Evolutionary conservation across 1,140 invertebrate species (phyloP).

Genomic region (Oreohelix idahoensis): DNA sequence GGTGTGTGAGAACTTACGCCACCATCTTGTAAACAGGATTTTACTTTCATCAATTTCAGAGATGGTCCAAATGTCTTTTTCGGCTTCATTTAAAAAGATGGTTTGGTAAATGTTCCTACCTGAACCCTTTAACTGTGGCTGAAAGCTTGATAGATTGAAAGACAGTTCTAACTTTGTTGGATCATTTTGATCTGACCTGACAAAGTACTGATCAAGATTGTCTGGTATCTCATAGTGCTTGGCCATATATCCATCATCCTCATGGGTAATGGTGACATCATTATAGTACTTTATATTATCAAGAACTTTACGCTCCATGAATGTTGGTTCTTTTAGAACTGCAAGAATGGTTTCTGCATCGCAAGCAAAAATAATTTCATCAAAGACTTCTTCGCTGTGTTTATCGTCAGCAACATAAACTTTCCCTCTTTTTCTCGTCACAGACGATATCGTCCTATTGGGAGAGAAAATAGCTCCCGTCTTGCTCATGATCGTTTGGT

Average conservation of each 20-base stretch:
- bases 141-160: constrained; percentile 65
- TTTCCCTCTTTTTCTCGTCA: constrained; percentile 42
- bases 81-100: constrained; percentile 60
- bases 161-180: constrained; percentile 63
- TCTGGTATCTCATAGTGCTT: constrained; percentile 61
- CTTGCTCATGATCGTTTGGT: constrained; percentile 56
- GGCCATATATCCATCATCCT: constrained; percentile 64
- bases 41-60: constrained; percentile 55
- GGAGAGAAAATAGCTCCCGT: constrained; percentile 46
- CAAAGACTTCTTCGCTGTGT: constrained; percentile 51
- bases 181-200: constrained; percentile 56
- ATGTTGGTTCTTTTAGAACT: constrained; percentile 55
- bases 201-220: constrained; percentile 62
- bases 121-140: constrained; percentile 60
- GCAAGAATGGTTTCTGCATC: constrained; percentile 63
- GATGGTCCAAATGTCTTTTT: constrained; percentile 52
- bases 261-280: constrained; percentile 63
- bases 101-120: constrained; percentile 61
- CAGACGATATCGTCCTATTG: constrained; percentile 47
- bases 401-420: constrained; percentile 52
- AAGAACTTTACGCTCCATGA: constrained; percentile 56
- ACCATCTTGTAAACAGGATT: constrained; percentile 57
- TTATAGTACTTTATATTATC: constrained; percentile 65
- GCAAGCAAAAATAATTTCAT: constrained; percentile 65
- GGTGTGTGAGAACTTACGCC: constrained; percentile 64